Base-by-base conservation (phyloP, 1,140 invertebrate species). In the Drosophila eugracilis region DNA sequence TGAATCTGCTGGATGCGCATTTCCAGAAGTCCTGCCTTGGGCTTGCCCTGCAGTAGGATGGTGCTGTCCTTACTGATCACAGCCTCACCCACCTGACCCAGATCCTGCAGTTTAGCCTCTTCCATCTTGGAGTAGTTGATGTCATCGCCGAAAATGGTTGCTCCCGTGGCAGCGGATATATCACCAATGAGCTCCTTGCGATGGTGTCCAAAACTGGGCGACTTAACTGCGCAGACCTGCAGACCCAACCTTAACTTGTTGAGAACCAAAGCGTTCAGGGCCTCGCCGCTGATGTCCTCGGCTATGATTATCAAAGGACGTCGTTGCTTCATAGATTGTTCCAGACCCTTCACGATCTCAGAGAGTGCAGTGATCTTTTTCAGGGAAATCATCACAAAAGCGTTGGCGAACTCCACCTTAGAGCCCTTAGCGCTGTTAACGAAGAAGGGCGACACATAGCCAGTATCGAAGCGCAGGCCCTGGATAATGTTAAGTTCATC, bases 391-490 rank as follows among this genome's bases (percentile, higher is more conserved):
- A 99, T 92, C 2, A 99, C 92, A 12, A 99, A 92, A 42, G 97
- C 96, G 93, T 99, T 98, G 92, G 99, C 96, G 89, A 97, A 99
- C 93, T 99, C 99, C 63, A 98, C 97, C 93, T 99, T 99, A 6
- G 97, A 97, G 37, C 98, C 96, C 93, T 99, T 99, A 2, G 96
- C 93, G 2, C 97, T 96, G 92, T 99, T 99, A 79, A 99, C 99
- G 92, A 99, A 99, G 92, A 99, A 99, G 24, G 99, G 99, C 50
- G 99, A 99, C 92, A 99, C 99, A 92, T 99, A 99, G 59, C 99
- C 99, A 74, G 98, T 94, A 90, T 99, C 99, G 92, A 99, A 99
- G 92, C 99, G 99, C 97, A 99, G 97, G 69, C 99, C 99, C 93
- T 99, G 98, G 91, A 99, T 99, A n/a, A 98, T 80, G 93, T 99